Percentiles rank a stretch among this genome's conserved stretches.
phyloP scores from a whole-genome alignment of 2,797 vertebrate species.

The Brachymystax lenok region DNA sequence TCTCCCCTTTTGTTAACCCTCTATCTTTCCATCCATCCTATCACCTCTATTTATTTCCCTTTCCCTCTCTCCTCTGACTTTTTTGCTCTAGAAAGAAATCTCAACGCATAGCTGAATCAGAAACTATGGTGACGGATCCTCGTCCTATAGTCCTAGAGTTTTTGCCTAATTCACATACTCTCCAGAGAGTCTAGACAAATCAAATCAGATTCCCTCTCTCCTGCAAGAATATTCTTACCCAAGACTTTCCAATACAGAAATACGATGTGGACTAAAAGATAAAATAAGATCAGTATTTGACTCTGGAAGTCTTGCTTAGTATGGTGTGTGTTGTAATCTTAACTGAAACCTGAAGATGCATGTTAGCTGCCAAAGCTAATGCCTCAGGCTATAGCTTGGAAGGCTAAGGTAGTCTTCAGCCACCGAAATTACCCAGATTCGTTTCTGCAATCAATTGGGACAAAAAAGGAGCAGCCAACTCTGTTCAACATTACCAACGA shows the following conservation, averaged over 20 bases:
- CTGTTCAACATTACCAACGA: background rate
- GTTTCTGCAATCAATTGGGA: background rate
- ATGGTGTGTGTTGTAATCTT: background rate
- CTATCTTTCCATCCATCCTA: conserved; percentile 3
- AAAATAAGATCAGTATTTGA: no score
- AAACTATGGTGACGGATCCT: background rate
- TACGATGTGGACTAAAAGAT: background rate
- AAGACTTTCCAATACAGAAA: background rate
- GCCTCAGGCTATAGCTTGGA: background rate
- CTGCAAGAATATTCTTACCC: background rate
- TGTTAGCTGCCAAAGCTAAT: background rate
- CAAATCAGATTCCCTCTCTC: background rate
- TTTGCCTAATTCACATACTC: background rate
- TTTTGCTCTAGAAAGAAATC: conserved; percentile 36
- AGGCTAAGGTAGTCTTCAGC: background rate
- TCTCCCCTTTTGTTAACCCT: background rate
- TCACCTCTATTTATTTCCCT: background rate
- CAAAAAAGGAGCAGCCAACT: no score
- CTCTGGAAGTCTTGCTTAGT: background rate
- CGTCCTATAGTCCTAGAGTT: background rate
- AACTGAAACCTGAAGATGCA: no score
- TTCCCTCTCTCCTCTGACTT: conserved; percentile 7
- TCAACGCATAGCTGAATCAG: background rate
- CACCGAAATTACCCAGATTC: background rate
- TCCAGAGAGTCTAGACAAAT: background rate